A percentile compares a stretch with the other conserved stretches of the same genome.
phyloP scores from a whole-genome alignment of 1,140 invertebrate genomes.

The Trachymyrmex cornetzi region DNA sequence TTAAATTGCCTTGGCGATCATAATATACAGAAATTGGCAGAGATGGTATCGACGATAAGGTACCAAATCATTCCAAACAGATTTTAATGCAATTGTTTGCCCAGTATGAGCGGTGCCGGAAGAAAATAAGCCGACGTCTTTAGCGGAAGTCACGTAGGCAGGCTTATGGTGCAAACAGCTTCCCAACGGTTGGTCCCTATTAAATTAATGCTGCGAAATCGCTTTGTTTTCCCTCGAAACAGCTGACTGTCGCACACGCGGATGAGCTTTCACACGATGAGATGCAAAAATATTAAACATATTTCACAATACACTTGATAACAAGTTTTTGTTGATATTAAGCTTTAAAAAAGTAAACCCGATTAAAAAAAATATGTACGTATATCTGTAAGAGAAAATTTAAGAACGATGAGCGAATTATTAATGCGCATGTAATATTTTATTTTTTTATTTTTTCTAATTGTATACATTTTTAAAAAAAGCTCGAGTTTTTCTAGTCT shows the following conservation, averaged over 20 bases:
- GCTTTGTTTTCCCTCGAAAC: constrained; percentile 72
- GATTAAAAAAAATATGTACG: background rate
- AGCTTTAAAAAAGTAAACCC: background rate
- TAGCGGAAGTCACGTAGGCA: constrained; percentile 82
- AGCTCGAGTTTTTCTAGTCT: background rate
- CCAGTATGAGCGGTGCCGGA: constrained; percentile 62
- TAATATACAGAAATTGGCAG: background rate
- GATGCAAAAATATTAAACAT: constrained; percentile 28
- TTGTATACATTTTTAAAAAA: background rate
- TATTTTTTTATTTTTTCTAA: background rate
- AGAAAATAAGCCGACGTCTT: constrained; percentile 82
- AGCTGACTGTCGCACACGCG: constrained; percentile 44
- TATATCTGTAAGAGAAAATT: background rate
- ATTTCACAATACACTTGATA: background rate
- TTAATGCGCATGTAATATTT: background rate
- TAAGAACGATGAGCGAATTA: background rate
- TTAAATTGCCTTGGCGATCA: constrained; percentile 28
- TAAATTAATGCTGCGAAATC: constrained; percentile 82
- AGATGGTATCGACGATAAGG: background rate
- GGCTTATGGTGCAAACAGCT: constrained; percentile 80
- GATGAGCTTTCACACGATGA: background rate
- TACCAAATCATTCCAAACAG: constrained; percentile 51
- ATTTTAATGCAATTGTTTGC: constrained; percentile 70
- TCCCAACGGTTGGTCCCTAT: constrained; percentile 75
- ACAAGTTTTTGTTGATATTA: background rate